Base-by-base conservation (phyloP, 2,888 invertebrate species). In the Laspeyria flexula region DNA sequence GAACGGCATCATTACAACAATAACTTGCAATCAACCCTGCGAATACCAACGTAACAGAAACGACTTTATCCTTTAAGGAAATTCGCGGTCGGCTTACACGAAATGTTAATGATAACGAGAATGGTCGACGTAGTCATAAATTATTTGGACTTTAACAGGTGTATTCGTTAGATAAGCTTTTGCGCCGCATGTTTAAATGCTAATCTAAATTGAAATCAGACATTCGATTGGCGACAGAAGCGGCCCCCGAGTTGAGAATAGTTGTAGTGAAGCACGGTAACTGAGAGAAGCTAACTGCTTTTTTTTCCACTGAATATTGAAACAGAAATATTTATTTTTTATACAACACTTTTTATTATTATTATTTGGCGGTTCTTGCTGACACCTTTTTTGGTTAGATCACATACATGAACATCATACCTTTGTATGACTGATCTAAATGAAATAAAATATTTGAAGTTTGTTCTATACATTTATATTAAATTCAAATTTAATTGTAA, bases 181-280 rank as follows among this genome's bases (percentile, higher is more conserved):
- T 82, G 78, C 86, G 81, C 80, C 83, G 86, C 88, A 89, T 89
- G 87, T 90, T 89, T 83, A 86, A 84, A 75, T 70, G 72, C 72
- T 90, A 87, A 91, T 91, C 91, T 91, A 81, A 92, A 92, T 91
- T 91, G 91, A 90, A 91, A 92, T 92, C 91, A 81, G 88, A 82
- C 88, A 77, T 90, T 89, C 87, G 87, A 90, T 90, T 86, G 88
- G 90, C 86, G 90, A 90, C 91, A 86, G 83, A 76, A 79, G 79
- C 79, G 71, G 77, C 60, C 74, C 70, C 75, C 73, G 74, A 71
- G 74, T 77, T 66, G 72, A 75, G 75, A 78, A 79, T 83, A 79
- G 81, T 75, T 76, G 60, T 61, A 57, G 62, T 57, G 62, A 72
- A 69, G 57, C 65, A 74, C 71, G 53, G 60, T 46, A 51, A 40